Evolutionary conservation across 1,140 invertebrate genomes (phyloP).

Genomic region (Bacillus rossius): DNA sequence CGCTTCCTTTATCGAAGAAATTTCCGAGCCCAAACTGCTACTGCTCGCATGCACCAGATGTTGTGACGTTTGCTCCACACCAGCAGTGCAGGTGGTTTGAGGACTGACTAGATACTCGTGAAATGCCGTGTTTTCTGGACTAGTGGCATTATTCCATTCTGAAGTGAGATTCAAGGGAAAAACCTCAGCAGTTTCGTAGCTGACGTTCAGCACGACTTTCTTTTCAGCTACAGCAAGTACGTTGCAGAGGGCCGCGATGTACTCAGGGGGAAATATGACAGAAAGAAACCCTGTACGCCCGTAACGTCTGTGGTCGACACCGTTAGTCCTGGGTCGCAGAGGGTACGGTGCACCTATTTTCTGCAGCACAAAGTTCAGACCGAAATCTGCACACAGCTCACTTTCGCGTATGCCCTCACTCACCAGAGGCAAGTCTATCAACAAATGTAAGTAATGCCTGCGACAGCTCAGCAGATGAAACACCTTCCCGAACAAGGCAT

Average conservation of each 20-base stretch:
- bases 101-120: too few relatives aligned
- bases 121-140: too few relatives aligned
- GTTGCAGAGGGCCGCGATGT: slow-evolving; percentile 72
- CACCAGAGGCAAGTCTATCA: slow-evolving; percentile 50
- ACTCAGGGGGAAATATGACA: slow-evolving; percentile 48
- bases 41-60: too few relatives aligned
- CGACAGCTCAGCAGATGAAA: slow-evolving; percentile 45
- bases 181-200: slow-evolving; percentile 31
- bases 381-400: slow-evolving; percentile 49
- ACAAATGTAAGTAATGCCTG: slow-evolving; percentile 11
- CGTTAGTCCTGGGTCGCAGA: neutral
- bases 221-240: slow-evolving; percentile 57
- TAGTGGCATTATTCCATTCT: too few relatives aligned
- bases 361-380: slow-evolving; percentile 51
- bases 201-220: slow-evolving; percentile 55
- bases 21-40: too few relatives aligned
- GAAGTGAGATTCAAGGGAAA: too few relatives aligned
- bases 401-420: slow-evolving; percentile 49
- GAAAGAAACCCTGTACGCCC: slow-evolving; percentile 1
- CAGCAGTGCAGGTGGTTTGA: too few relatives aligned
- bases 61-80: too few relatives aligned
- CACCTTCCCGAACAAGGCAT: slow-evolving; percentile 55
- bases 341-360: slow-evolving; percentile 6
- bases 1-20: too few relatives aligned
- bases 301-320: neutral